phyloP scores from a whole-genome alignment of 2,113 vertebrate genomes.

The Lepidothrix coronata region DNA sequence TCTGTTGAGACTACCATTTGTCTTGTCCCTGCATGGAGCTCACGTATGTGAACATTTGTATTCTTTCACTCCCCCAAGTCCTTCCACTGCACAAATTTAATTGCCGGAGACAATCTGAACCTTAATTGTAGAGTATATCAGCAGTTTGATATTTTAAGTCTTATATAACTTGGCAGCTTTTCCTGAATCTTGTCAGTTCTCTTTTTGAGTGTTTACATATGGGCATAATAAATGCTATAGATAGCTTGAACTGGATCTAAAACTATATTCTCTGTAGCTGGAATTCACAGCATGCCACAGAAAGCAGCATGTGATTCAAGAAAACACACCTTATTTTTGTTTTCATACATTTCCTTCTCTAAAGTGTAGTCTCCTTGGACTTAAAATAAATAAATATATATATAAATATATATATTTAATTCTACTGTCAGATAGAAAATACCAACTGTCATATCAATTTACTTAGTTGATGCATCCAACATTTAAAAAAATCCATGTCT shows the following conservation, averaged over 20 bases:
- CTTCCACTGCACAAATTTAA: background rate
- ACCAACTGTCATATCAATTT: background rate
- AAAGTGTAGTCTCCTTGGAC: background rate
- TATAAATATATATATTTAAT: background rate
- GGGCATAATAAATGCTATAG: background rate
- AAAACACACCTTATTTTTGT: background rate
- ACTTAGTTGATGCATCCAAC: accelerated
- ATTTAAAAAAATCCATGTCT: background rate
- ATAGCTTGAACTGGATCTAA: background rate
- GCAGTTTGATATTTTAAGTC: constrained; percentile 15
- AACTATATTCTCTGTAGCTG: background rate
- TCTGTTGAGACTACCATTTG: background rate
- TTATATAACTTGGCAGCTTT: constrained; percentile 19
- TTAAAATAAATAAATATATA: background rate
- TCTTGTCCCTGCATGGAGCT: background rate
- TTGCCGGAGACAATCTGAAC: background rate
- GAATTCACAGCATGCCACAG: background rate
- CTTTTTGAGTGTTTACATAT: constrained; percentile 22
- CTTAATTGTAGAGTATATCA: constrained; percentile 10
- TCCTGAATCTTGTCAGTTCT: background rate
- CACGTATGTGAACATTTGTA: background rate
- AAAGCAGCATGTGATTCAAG: background rate
- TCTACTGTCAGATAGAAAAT: background rate
- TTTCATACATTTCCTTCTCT: background rate
- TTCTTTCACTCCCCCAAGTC: background rate